Base-by-base conservation (phyloP, 2,113 vertebrate species). In the Notarius lentiginosus region DNA sequence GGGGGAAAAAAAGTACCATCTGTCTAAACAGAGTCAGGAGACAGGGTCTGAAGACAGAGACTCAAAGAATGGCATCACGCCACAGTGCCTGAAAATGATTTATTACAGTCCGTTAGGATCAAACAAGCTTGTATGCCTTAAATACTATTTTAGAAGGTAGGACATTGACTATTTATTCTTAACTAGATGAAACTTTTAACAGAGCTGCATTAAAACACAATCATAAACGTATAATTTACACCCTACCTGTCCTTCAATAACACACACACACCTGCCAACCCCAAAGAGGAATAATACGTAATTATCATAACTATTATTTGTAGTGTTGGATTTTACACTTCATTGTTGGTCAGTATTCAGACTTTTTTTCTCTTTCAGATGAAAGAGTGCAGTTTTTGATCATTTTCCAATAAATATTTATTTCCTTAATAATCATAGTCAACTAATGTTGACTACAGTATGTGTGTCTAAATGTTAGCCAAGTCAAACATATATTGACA, bases 1-100 rank as follows among this genome's bases (percentile, higher is more conserved):
- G 41, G 80, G 41, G 49, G 2, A 30, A 61, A 79, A 55, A 81
- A 61, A 14, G 30, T 61, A 60, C 56, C 56, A 81, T 81, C 79
- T 81, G 79, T 81, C 56, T 81, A 81, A 81, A 81, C 79, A 81
- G 30, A 81, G 79, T 58, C 27, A 79, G 77, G 77, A 79, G 53
- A 56, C 77, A 30, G 51, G 53, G 55, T 60, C 79, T 61, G 56
- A 60, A 61, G 79, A 81, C 79, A 61, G 55, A 79, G 77, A 81
- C 58, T 61, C 34, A 61, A 81, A 81, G 56, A 60, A 81, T 47
- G 9, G 79, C 30, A 34, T 47, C 41, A 47, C 24, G 22, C 20
- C 58, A 30, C 41, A 61, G 30, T 24, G 79, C 79, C 56, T 81
- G 30, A 47, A 81, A 81, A 60, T 18, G 55, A 18, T 79, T 79